These are phyloP conservation scores for Chesias legatella DNA, from an alignment of 2,888 invertebrate genomes.

Conservation along the genomic window DNA sequence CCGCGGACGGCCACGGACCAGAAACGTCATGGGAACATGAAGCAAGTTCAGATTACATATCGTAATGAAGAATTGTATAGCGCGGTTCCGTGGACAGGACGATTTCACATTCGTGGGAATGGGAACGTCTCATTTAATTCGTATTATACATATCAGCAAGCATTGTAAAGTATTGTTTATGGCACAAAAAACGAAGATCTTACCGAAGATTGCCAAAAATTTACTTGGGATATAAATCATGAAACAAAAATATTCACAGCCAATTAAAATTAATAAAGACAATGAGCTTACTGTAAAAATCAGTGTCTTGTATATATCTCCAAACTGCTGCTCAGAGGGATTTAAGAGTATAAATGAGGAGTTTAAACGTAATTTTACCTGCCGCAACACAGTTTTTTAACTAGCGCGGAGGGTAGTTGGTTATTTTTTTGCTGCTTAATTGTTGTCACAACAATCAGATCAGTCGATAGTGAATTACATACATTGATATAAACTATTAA, in stretches of 20 bases:
- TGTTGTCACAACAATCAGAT: no score
- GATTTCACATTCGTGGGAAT: constrained; percentile 18
- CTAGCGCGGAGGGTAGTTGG: no score
- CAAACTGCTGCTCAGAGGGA: no score
- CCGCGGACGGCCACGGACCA: constrained; percentile 56
- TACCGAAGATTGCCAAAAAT: constrained; percentile 16
- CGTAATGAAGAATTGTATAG: constrained; percentile 36
- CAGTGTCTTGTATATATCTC: no score
- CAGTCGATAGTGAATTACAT: no score
- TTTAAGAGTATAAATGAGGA: no score
- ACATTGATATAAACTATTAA: no score
- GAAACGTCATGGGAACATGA: constrained; percentile 70
- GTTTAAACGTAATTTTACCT: no score
- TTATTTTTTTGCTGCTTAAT: no score
- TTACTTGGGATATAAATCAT: constrained; percentile 15
- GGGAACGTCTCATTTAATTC: constrained; percentile 12
- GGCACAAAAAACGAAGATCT: constrained; percentile 16
- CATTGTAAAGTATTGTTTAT: constrained; percentile 2
- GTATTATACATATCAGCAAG: constrained; percentile 2
- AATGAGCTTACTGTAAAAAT: no score
- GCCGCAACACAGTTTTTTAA: no score
- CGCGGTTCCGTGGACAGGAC: constrained; percentile 13
- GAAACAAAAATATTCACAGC: constrained; percentile 21
- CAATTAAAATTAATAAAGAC: constrained; percentile 1
- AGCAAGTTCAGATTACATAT: constrained; percentile 49